These are phyloP conservation scores for Aporrectodea caliginosa DNA, from an alignment of 1,140 invertebrate genomes.

Conservation along the genomic window DNA sequence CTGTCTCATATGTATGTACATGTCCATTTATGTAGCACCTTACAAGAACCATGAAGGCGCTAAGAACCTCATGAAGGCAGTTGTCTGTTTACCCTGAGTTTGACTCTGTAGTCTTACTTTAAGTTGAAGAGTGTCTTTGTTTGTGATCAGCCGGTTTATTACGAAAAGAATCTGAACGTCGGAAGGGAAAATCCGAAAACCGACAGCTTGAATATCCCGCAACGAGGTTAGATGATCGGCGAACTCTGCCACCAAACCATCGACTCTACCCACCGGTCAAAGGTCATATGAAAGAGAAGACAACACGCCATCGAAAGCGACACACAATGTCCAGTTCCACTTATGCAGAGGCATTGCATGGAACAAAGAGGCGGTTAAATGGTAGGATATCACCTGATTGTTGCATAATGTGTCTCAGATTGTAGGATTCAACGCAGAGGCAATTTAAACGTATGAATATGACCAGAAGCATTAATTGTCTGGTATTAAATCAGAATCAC, in stretches of 20 bases:
- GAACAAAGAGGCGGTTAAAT: not conserved
- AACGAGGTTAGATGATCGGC: not conserved
- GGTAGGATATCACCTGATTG: too few relatives aligned
- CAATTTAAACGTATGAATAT: too few relatives aligned
- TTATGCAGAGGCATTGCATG: not conserved
- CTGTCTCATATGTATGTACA: not conserved
- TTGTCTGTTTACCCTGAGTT: too few relatives aligned
- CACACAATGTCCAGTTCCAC: not conserved
- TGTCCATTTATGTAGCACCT: not conserved
- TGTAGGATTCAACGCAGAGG: too few relatives aligned
- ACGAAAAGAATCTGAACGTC: not conserved
- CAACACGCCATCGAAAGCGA: not conserved
- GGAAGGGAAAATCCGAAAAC: not conserved
- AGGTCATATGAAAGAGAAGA: not conserved
- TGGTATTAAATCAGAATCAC: too few relatives aligned
- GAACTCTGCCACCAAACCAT: not conserved
- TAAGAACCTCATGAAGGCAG: not conserved
- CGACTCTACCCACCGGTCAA: not conserved
- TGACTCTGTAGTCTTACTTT: too few relatives aligned
- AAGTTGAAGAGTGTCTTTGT: not conserved
- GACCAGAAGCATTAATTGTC: too few relatives aligned
- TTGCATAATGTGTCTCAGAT: too few relatives aligned
- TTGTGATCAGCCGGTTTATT: not conserved
- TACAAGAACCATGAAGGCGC: not conserved
- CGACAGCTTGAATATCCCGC: not conserved